Base-by-base conservation (phyloP, 1,140 invertebrate genomes). In the Agrypnia vestita region DNA sequence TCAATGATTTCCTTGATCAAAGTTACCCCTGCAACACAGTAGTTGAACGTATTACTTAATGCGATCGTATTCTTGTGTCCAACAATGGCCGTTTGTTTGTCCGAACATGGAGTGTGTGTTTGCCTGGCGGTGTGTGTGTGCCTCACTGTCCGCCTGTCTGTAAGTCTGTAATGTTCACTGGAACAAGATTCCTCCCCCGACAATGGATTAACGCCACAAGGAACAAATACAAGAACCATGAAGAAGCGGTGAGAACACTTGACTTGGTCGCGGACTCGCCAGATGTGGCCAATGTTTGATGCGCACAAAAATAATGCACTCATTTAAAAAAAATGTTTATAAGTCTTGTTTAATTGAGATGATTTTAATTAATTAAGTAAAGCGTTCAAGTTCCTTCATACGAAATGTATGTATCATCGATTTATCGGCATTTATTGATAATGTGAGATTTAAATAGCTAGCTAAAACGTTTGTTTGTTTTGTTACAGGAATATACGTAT, bases 21-120 rank as follows among this genome's bases (percentile, higher is more conserved):
- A 59, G 15, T 59, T 35, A 43, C 21, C 25, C 3, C 10, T 62
- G 35, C 25, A 10, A 13, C 25, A 55, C 55, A 61, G 53, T 75
- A 81, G 80, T 81, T 78, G 76, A 76, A 81, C 72, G 76, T 6
- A 51, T 81, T 81, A 81, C 55, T 81, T 81, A 76, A 81, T 78
- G 80, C 80, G 80, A 46, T 78, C 55, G 10, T 78, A 78, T 78
- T 81, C 43, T 73, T 74, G 19, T 15, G 35, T 81, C 3, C 17
- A 44, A 75, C 72, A 75, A 75, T 75, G 53, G 35, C n/a, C 55
- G 72, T 44, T 59, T 75, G 53, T 75, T 15, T 25, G 19, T 25
- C 8, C 25, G 11, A n/a, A 8, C 35, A 64, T 64, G 21, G 10
- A 44, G 3, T 4, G 3, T 21, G 12, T 64, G 6, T 10, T 25